phyloP scores from a whole-genome alignment of 2,113 vertebrate genomes.

The Salminus brasiliensis region DNA sequence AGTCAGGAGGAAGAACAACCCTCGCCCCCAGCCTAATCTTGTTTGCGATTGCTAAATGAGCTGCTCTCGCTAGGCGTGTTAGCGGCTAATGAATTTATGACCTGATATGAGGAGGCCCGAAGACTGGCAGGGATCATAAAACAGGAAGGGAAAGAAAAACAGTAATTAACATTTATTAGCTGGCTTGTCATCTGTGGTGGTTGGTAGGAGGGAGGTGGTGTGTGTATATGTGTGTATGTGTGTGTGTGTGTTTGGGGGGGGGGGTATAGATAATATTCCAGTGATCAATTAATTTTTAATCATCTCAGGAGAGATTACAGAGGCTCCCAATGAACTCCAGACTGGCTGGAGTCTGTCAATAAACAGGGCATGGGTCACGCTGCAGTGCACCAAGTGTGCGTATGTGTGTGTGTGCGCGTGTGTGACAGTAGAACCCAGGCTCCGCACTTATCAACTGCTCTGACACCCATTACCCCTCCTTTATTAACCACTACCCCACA shows the following conservation, averaged over 20 bases:
- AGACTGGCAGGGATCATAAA: constrained; percentile 73
- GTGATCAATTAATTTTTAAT: constrained; percentile 80
- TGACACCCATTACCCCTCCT: constrained; percentile 41
- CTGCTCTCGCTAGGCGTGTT: constrained; percentile 75
- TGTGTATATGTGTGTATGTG: too few species aligned
- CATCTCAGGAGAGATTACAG: constrained; percentile 71
- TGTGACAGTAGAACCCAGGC: constrained; percentile 29
- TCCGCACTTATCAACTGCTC: constrained; percentile 45
- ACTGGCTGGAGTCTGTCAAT: constrained; percentile 83
- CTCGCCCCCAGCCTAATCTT: constrained; percentile 71
- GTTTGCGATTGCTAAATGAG: constrained; percentile 78
- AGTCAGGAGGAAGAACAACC: constrained; percentile 57
- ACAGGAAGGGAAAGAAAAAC: constrained; percentile 54
- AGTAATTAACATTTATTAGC: constrained; percentile 76
- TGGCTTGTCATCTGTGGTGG: constrained; percentile 58
- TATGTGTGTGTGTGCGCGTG: constrained; percentile 21
- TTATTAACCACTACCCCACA: constrained; percentile 40
- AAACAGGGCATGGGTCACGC: constrained; percentile 71
- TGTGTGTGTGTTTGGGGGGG: constrained; percentile 3
- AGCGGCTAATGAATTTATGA: constrained; percentile 81
- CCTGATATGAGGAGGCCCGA: constrained; percentile 72
- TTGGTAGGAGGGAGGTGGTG: constrained; percentile 10
- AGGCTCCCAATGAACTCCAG: constrained; percentile 77
- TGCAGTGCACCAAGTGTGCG: constrained; percentile 64
- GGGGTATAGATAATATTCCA: constrained; percentile 62